phyloP scores from a whole-genome alignment of 2,113 vertebrate species.

The Cephalopholis sonnerati region DNA sequence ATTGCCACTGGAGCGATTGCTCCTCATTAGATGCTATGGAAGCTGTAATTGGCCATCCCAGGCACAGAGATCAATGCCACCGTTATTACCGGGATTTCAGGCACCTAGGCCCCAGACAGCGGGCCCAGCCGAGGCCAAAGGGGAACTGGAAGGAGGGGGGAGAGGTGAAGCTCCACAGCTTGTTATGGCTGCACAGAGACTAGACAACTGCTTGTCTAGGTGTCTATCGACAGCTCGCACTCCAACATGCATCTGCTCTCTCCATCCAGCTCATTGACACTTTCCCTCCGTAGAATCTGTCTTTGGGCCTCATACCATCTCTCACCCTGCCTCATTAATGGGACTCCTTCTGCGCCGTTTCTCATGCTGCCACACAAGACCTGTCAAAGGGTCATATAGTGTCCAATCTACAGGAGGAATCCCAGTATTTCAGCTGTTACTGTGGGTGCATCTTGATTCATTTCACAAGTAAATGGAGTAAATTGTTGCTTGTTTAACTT shows the following conservation, averaged over 20 bases:
- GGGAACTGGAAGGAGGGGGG: conserved; percentile 36
- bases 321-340: conserved; percentile 63
- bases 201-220: conserved; percentile 42
- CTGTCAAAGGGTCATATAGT: conserved; percentile 40
- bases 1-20: conserved; percentile 80
- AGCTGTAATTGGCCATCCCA: conserved; percentile 81
- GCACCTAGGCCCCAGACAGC: conserved; percentile 54
- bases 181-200: conserved; percentile 56
- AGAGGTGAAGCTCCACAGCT: conserved; percentile 57
- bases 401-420: conserved; percentile 15
- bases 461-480: neutral
- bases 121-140: conserved; percentile 58
- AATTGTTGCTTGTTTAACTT: neutral
- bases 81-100: conserved; percentile 76
- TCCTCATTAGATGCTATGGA: conserved; percentile 82
- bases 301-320: conserved; percentile 36
- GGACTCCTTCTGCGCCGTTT: conserved; percentile 9
- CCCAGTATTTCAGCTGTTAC: neutral
- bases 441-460: neutral
- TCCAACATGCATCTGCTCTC: conserved; percentile 46
- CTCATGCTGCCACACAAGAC: conserved; percentile 19
- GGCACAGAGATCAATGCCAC: conserved; percentile 78
- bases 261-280: conserved; percentile 59
- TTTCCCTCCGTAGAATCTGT: conserved; percentile 13
- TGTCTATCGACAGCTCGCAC: conserved; percentile 54